A percentile compares a stretch with the other conserved stretches of the same genome.
phyloP scores from a whole-genome alignment of 2,797 vertebrate species.

The Myiotriccus ornatus region DNA sequence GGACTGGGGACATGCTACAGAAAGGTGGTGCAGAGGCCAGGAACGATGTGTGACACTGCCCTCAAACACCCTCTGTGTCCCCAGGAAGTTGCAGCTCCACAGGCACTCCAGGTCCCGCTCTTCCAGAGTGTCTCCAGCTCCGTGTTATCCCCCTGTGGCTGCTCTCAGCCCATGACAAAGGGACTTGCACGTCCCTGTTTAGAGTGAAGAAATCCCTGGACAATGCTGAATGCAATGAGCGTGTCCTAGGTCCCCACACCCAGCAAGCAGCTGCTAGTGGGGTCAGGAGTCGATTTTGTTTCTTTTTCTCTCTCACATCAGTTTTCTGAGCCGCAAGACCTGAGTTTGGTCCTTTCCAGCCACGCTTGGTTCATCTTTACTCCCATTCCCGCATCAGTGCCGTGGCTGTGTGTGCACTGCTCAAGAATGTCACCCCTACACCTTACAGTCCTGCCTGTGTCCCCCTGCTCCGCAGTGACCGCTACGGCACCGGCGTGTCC shows the following conservation, averaged over 20 bases:
- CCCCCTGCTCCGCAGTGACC: not conserved
- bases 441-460: not conserved
- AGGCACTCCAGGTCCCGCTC: not conserved
- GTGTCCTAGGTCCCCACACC: not conserved
- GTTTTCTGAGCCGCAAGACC: not conserved
- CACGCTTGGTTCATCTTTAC: accelerated
- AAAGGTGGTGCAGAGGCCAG: not conserved
- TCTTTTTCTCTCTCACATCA: not conserved
- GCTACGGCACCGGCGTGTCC: accelerated
- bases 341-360: not conserved
- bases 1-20: not conserved
- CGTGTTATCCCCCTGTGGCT: not conserved
- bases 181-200: not conserved
- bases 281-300: not conserved
- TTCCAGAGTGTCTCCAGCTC: not conserved
- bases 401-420: accelerated
- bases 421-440: too few relatives aligned
- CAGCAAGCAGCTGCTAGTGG: not conserved
- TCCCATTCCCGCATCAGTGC: accelerated
- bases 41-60: not conserved
- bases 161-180: not conserved
- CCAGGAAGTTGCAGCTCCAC: not conserved
- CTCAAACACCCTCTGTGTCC: not conserved
- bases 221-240: not conserved
- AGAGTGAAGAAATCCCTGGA: not conserved